Conservation (phyloP, 2,888 invertebrate species). For the Himalopsyche anomala region DNA sequence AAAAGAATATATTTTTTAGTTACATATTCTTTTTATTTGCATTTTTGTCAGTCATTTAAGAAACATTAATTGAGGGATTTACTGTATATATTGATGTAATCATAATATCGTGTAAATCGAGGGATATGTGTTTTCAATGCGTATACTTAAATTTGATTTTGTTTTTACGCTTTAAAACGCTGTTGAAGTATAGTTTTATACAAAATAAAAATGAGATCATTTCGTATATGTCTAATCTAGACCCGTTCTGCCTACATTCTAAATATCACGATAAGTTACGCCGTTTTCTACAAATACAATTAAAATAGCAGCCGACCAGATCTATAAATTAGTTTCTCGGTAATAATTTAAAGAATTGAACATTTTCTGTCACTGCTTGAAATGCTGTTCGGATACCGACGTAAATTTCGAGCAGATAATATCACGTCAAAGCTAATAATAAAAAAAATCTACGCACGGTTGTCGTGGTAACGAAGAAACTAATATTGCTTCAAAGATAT, state of each 20-base stretch:
- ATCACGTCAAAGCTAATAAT: constrained; percentile 1
- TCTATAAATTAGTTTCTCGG: constrained; percentile 27
- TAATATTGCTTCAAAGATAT: too few relatives aligned
- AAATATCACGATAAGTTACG: constrained; percentile 22
- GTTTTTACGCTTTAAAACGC: too few relatives aligned
- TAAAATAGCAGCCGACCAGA: constrained; percentile 22
- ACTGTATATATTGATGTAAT: too few relatives aligned
- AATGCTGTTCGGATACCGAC: background rate
- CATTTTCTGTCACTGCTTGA: constrained; percentile 18
- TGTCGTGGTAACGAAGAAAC: background rate
- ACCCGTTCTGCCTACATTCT: constrained; percentile 27
- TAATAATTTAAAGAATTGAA: constrained; percentile 31
- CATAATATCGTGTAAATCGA: too few relatives aligned
- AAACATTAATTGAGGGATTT: too few relatives aligned
- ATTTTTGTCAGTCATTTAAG: too few relatives aligned
- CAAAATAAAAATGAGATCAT: constrained; percentile 3
- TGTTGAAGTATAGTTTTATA: too few relatives aligned
- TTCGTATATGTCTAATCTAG: background rate
- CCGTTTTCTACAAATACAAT: constrained; percentile 36
- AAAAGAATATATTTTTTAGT: too few relatives aligned
- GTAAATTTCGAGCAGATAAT: constrained; percentile 2
- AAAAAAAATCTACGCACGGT: background rate
- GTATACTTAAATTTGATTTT: too few relatives aligned
- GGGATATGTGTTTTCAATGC: too few relatives aligned
- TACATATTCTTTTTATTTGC: too few relatives aligned